Percentiles rank a stretch among this genome's conserved stretches.
Evolutionary conservation across 2,797 vertebrate genomes (phyloP).

Genomic region (Lateolabrax maculatus): DNA sequence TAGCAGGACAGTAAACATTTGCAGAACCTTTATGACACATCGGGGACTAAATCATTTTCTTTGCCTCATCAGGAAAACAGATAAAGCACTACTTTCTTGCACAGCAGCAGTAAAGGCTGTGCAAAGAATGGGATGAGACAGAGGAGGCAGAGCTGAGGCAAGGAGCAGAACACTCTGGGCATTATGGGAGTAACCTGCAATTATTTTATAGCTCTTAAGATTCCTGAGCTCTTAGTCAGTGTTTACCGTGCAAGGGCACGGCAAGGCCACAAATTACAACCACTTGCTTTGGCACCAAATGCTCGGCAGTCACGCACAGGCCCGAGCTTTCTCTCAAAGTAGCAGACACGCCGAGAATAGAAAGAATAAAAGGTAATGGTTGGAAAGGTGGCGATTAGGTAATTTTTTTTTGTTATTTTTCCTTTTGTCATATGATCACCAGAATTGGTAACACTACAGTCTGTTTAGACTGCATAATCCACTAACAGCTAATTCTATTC

Average conservation of each 20-base stretch:
- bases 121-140: constrained; percentile 41
- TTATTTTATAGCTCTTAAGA: constrained; percentile 96
- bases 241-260: constrained; percentile 90
- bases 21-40: not conserved
- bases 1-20: not conserved
- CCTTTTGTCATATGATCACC: constrained; percentile 20
- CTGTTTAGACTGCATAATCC: not conserved
- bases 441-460: not conserved
- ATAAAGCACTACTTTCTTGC: constrained; percentile 11
- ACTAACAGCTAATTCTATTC: constrained; percentile 16
- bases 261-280: constrained; percentile 88
- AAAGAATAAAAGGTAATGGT: constrained; percentile 41
- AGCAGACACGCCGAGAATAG: constrained; percentile 36
- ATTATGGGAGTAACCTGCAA: constrained; percentile 90
- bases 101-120: constrained; percentile 13
- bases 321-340: constrained; percentile 49
- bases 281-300: constrained; percentile 84
- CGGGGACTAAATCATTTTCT: not conserved
- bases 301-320: constrained; percentile 88
- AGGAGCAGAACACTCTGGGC: constrained; percentile 73
- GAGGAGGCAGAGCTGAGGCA: constrained; percentile 61
- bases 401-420: constrained; percentile 41
- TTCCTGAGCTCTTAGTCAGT: constrained; percentile 94
- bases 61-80: not conserved
- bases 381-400: constrained; percentile 8